These are phyloP conservation scores for Babyrousa celebensis DNA, from an alignment of 2,797 vertebrate species.

Conservation along the genomic window DNA sequence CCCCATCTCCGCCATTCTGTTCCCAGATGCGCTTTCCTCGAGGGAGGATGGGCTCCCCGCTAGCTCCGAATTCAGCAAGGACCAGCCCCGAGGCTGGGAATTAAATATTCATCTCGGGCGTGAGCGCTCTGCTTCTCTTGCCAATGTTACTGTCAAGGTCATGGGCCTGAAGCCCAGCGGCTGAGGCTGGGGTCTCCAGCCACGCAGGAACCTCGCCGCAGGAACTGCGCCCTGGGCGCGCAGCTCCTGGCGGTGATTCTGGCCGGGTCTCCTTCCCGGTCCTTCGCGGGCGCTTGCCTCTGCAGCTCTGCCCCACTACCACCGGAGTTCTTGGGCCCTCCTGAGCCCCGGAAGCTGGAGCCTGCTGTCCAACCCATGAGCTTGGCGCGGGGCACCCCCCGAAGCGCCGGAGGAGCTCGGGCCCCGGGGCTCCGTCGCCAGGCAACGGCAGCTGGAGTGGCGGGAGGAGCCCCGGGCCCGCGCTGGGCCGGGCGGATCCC, in stretches of 20 bases:
- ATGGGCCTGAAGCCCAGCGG: conserved; percentile 73
- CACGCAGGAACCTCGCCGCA: neutral
- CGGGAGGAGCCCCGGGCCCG: neutral
- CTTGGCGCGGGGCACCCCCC: neutral
- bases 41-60: neutral
- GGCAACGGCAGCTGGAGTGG: conserved; percentile 43
- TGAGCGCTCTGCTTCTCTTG: conserved; percentile 66
- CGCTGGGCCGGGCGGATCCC: neutral
- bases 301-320: conserved; percentile 16
- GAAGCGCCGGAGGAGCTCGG: neutral
- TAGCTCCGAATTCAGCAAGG: neutral
- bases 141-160: conserved; percentile 92
- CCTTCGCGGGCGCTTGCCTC: neutral
- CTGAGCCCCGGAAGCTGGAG: conserved; percentile 13
- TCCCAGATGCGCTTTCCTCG: conserved; percentile 28
- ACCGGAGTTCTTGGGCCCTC: conserved; percentile 65
- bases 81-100: neutral
- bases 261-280: neutral
- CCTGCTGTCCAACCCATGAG: neutral
- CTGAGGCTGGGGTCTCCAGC: conserved; percentile 16
- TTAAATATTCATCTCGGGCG: conserved; percentile 25
- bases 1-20: conserved; percentile 33
- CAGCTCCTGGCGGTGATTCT: neutral
- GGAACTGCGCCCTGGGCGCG: conserved; percentile 59
- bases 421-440: conserved; percentile 70